Conservation (phyloP, 2,797 vertebrate species). For the Karalla daura region DNA sequence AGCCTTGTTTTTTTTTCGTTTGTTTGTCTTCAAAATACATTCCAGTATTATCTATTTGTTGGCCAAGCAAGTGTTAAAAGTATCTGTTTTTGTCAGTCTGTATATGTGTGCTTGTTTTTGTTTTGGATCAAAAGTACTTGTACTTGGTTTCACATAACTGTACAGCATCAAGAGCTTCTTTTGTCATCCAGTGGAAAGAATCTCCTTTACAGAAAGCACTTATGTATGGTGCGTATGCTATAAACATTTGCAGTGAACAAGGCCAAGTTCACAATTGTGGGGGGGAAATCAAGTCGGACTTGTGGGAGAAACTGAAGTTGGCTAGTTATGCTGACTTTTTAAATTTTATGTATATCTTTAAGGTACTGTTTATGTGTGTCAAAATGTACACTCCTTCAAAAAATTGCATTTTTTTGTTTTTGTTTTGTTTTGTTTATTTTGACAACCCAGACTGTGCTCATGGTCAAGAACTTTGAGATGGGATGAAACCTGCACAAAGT, state of each 20-base stretch:
- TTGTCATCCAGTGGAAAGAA: slow-evolving; percentile 71
- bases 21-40: slow-evolving; percentile 46
- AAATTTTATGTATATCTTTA: slow-evolving; percentile 71
- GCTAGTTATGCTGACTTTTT: slow-evolving; percentile 60
- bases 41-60: slow-evolving; percentile 77
- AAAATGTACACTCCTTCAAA: slow-evolving; percentile 65
- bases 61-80: slow-evolving; percentile 64
- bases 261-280: slow-evolving; percentile 64
- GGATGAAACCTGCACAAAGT: slow-evolving; percentile 64
- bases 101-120: slow-evolving; percentile 65
- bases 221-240: slow-evolving; percentile 69
- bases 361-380: slow-evolving; percentile 76
- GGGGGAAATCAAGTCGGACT: slow-evolving; percentile 61
- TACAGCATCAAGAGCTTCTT: slow-evolving; percentile 61
- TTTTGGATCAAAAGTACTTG: slow-evolving; percentile 60
- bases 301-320: slow-evolving; percentile 59
- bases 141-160: slow-evolving; percentile 51
- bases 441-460: slow-evolving; percentile 65
- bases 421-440: too few relatives aligned
- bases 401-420: slow-evolving; percentile 50
- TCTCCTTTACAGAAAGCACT: slow-evolving; percentile 45
- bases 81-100: slow-evolving; percentile 62
- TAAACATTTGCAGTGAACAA: slow-evolving; percentile 61
- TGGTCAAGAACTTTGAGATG: slow-evolving; percentile 61
- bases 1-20: slow-evolving; percentile 17